Base-by-base conservation (phyloP, 64 coral and sea anemone genomes). In the Montipora capricornis region DNA sequence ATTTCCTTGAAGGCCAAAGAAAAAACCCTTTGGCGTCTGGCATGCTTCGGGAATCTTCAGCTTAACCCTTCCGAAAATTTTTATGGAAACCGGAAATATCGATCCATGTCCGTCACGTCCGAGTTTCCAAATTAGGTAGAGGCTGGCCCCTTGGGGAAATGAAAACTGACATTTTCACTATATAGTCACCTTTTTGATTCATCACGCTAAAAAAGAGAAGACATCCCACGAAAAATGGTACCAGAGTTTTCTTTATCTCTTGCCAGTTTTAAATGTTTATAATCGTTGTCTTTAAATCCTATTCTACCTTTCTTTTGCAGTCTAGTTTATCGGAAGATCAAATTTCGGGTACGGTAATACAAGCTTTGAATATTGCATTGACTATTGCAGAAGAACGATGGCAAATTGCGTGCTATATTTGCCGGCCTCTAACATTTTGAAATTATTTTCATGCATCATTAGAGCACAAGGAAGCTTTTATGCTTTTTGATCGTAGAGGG, bases 381-480 rank as follows among this genome's bases (percentile, higher is more conserved):
- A 37, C 37, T 37, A 37, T 37, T 37, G 37, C 37, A 37, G 37
- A 37, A 37, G 37, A 37, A 37, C 37, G 37, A 37, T 37, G 37
- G 37, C 1, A 37, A 37, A 37, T 37, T 37, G 37, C 37, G 37
- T 57, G 53, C 11, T 24, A 20, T 15, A n/a, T 46, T 83, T 69
- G 5, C 66, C 66, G 8, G 66, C 11, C 14, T 29, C 8, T 26
- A 71, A 10, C 20, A 14, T 70, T 49, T 47, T 15, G 3, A 68
- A 15, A 14, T 9, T 19, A 19, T 49, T 8, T 78, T 85, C 7
- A 49, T 49, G 48, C 44, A 11, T 68, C 49, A 9, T 71, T 24
- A 94, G 93, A 94, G 55, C 89, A 94, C 20, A 60, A 83, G 17
- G 93, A 94, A 48, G 93, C 93, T n/a, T 94, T 94, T 69, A 71